These are phyloP conservation scores for Allolobophora icterica DNA, from an alignment of 2,888 invertebrate species.

Conservation along the genomic window DNA sequence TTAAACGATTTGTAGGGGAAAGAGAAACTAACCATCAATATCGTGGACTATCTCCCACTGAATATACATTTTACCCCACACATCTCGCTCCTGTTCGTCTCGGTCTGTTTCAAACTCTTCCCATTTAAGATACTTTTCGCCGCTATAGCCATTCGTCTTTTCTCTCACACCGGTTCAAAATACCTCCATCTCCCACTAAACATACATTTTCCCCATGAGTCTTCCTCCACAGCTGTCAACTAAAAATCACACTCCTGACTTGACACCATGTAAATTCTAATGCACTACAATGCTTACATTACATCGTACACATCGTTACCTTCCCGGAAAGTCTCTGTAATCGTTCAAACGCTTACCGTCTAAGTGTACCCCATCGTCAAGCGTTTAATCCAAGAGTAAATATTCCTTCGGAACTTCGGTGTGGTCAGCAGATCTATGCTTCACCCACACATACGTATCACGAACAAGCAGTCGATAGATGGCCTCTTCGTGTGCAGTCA, in stretches of 20 bases:
- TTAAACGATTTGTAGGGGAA: not conserved
- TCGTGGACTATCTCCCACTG: not conserved
- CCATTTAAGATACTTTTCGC: not conserved
- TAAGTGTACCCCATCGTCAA: not conserved
- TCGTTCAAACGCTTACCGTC: constrained; percentile 8
- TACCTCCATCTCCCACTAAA: not conserved
- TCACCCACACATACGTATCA: not conserved
- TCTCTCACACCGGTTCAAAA: not conserved
- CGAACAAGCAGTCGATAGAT: constrained; percentile 12
- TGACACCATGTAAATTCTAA: not conserved
- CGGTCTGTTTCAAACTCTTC: too few species aligned
- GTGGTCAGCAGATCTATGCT: not conserved
- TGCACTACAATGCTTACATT: not conserved
- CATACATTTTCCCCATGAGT: not conserved
- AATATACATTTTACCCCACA: not conserved
- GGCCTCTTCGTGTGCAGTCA: not conserved
- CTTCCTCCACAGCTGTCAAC: not conserved
- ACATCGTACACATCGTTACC: not conserved
- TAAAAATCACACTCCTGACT: not conserved
- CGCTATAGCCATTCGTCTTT: not conserved
- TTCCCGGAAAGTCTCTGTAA: not conserved
- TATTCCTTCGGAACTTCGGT: not conserved
- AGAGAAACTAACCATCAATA: not conserved
- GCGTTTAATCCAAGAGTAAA: not conserved
- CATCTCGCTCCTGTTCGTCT: not conserved